Evolutionary conservation across 2,113 vertebrate genomes (phyloP).

Genomic region (Marmota monax): DNA sequence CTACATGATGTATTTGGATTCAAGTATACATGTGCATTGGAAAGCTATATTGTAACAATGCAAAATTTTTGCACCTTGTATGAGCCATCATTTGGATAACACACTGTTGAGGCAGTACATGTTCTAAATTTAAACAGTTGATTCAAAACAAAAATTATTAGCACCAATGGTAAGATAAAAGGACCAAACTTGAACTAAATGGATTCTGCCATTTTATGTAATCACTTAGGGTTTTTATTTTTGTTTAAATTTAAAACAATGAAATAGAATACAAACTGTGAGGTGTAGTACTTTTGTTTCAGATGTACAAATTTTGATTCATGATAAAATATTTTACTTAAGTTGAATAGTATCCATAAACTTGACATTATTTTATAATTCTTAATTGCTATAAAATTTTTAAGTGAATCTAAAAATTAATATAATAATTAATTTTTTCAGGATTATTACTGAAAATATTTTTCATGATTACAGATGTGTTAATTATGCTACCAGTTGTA

Average conservation of each 20-base stretch:
- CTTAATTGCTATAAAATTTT: neutral
- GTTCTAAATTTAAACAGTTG: neutral
- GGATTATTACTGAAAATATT: neutral
- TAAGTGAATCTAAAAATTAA: neutral
- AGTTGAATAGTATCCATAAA: neutral
- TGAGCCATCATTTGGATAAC: neutral
- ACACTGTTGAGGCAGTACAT: neutral
- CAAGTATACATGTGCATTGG: rapidly evolving
- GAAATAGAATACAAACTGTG: neutral
- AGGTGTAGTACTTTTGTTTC: neutral
- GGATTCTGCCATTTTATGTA: neutral
- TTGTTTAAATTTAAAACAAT: neutral
- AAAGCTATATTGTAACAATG: neutral
- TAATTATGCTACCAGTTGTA: neutral
- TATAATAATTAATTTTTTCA: neutral
- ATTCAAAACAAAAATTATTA: slow-evolving; percentile 12
- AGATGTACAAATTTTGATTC: neutral
- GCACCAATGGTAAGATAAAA: neutral
- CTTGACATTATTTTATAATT: neutral
- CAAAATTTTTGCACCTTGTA: neutral
- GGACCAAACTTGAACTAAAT: neutral
- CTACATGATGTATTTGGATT: neutral
- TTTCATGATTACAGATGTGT: neutral
- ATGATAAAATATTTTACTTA: neutral
- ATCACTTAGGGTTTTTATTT: neutral